Conservation (phyloP, 2,797 vertebrate species). For the Lagorchestes hirsutus region DNA sequence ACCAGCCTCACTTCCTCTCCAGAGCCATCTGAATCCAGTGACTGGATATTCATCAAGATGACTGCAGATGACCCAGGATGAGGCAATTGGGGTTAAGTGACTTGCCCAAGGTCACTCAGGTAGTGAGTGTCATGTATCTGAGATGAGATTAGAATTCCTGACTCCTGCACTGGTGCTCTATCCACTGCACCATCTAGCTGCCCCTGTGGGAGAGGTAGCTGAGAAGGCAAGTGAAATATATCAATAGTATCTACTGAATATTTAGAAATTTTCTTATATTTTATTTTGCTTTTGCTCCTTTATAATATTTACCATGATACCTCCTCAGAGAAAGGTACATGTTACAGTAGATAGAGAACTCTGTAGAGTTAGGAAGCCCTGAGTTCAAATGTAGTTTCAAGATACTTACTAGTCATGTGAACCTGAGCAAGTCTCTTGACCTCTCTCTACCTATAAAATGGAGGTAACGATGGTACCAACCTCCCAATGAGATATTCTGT, state of each 20-base stretch:
- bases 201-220: neutral
- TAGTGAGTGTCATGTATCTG: too few species aligned
- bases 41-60: too few species aligned
- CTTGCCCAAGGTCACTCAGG: too few species aligned
- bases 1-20: too few species aligned
- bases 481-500: neutral
- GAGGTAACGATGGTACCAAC: neutral
- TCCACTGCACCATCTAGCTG: too few species aligned
- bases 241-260: neutral
- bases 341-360: neutral
- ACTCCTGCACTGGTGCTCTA: too few species aligned
- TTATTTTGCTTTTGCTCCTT: neutral
- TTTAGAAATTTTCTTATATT: constrained; percentile 6
- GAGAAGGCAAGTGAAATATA: neutral
- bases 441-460: neutral
- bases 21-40: too few species aligned
- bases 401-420: neutral
- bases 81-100: too few species aligned
- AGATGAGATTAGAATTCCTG: too few species aligned
- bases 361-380: neutral
- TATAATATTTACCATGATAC: neutral
- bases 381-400: neutral
- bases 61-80: too few species aligned
- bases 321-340: neutral
- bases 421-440: neutral